These are phyloP conservation scores for Megalonaias nervosa DNA, from an alignment of 1,140 invertebrate genomes.

Conservation along the genomic window DNA sequence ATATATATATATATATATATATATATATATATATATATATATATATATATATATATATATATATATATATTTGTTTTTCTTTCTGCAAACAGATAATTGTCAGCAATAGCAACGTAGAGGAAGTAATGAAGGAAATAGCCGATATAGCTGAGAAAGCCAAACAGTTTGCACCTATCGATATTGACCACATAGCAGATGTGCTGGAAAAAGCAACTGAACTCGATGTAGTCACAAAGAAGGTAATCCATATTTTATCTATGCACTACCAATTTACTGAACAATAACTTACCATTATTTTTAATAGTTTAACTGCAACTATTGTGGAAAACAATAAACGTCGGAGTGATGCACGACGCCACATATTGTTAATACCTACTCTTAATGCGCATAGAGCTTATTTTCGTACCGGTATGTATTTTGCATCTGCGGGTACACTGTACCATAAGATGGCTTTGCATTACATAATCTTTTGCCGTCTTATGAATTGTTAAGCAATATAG, in stretches of 20 bases:
- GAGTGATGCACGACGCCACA: not conserved
- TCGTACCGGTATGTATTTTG: not conserved
- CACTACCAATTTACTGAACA: not conserved
- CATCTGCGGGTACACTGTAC: too few relatives aligned
- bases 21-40: not conserved
- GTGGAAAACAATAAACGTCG: not conserved
- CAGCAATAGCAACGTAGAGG: constrained; percentile 45
- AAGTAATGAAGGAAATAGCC: constrained; percentile 48
- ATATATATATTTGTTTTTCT: too few relatives aligned
- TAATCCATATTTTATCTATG: constrained; percentile 7
- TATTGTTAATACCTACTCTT: not conserved
- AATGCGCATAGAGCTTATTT: not conserved
- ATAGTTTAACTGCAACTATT: not conserved
- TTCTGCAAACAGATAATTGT: constrained; percentile 38
- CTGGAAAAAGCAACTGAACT: constrained; percentile 47
- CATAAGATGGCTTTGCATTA: too few relatives aligned
- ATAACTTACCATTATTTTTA: not conserved
- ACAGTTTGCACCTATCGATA: constrained; percentile 47
- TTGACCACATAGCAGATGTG: constrained; percentile 54
- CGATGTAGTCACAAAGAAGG: constrained; percentile 31
- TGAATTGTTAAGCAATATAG: too few relatives aligned
- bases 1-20: too few relatives aligned
- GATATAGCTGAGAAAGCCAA: constrained; percentile 43
- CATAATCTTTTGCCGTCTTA: too few relatives aligned
- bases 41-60: not conserved